phyloP scores from a whole-genome alignment of 2,797 vertebrate genomes.

The Neosilurus mollespiculum region DNA sequence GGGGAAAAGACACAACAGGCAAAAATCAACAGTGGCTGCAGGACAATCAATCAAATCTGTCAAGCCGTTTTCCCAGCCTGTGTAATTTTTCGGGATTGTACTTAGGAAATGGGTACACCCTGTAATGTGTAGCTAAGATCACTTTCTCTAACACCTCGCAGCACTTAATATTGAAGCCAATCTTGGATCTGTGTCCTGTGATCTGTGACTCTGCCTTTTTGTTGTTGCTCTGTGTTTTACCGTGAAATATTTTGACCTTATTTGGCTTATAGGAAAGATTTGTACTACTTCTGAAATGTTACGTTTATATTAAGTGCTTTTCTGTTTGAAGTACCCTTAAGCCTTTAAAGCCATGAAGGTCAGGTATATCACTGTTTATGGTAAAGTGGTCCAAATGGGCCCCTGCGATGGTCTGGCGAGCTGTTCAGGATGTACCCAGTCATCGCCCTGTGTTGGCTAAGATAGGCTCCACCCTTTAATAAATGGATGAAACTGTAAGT shows the following conservation, averaged over 20 bases:
- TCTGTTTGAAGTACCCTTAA: neutral
- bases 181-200: conserved; percentile 63
- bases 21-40: conserved; percentile 82
- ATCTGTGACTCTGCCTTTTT: conserved; percentile 68
- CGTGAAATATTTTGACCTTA: conserved; percentile 26
- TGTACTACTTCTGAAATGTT: conserved; percentile 5
- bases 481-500: neutral
- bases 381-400: neutral
- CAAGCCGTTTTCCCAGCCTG: conserved; percentile 77
- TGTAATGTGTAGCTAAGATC: conserved; percentile 78
- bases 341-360: conserved; percentile 19
- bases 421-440: too few species aligned
- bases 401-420: too few species aligned
- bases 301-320: conserved; percentile 5
- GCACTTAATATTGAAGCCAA: conserved; percentile 72
- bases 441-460: too few species aligned
- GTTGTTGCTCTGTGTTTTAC: conserved; percentile 29
- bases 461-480: too few species aligned
- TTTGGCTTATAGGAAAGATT: conserved; percentile 1
- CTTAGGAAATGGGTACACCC: conserved; percentile 81
- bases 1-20: conserved; percentile 70
- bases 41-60: conserved; percentile 92
- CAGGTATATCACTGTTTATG: conserved; percentile 13
- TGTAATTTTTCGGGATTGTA: conserved; percentile 78
- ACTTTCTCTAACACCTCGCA: conserved; percentile 74